Conservation (phyloP, 30 jellyfish, hydroid and myxozoan species). For the Hydractinia symbiolongicarpus region DNA sequence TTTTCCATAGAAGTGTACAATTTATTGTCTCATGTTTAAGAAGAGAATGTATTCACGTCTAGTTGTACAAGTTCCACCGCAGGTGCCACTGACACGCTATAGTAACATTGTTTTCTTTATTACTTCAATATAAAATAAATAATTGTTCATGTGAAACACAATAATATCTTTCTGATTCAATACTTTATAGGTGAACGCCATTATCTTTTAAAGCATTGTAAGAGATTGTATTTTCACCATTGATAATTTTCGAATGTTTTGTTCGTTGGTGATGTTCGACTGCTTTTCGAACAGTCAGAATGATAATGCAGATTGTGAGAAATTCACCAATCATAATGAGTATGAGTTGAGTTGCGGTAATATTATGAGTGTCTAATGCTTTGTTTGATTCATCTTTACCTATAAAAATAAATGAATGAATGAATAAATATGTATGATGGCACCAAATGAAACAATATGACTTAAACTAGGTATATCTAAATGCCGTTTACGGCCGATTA, state of each 20-base stretch:
- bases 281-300: background rate
- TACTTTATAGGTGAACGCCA: background rate
- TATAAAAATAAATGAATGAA: background rate
- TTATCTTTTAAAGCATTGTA: background rate
- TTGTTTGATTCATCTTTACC: background rate
- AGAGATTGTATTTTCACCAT: background rate
- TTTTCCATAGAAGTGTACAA: no score
- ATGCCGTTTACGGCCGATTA: background rate
- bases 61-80: no score
- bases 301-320: background rate
- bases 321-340: conserved; percentile 1
- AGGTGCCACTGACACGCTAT: no score
- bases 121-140: no score
- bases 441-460: background rate
- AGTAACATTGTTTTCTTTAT: no score
- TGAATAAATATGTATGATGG: background rate
- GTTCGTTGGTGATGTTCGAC: background rate
- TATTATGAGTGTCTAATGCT: background rate
- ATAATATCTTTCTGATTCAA: no score
- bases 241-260: conserved; percentile 1
- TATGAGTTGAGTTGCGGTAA: background rate
- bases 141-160: no score
- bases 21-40: no score
- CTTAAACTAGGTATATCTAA: background rate
- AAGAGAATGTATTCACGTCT: no score